phyloP scores from a whole-genome alignment of 1,140 invertebrate species.

The Uloborus diversus region DNA sequence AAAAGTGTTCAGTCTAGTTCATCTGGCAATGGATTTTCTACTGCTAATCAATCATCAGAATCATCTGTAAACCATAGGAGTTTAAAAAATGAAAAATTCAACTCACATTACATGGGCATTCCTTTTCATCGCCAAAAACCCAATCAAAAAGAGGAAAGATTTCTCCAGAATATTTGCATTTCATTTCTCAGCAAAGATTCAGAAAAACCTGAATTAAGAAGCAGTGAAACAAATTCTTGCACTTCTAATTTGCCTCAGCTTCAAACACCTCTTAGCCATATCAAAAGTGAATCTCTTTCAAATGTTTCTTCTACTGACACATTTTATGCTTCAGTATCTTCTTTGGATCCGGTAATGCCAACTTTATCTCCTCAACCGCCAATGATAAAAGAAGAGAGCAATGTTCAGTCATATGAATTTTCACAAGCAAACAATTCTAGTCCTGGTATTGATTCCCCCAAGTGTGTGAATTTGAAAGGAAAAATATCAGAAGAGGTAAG shows the following conservation, averaged over 20 bases:
- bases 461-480: conserved; percentile 35
- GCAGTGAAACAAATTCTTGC: neutral
- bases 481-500: conserved; percentile 42
- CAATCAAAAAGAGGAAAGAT: neutral
- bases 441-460: conserved; percentile 13
- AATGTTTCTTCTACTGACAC: neutral
- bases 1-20: no score
- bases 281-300: conserved; percentile 7
- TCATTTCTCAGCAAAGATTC: neutral
- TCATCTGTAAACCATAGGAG: neutral
- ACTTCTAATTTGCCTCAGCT: conserved; percentile 28
- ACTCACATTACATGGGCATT: neutral
- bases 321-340: conserved; percentile 19
- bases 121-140: conserved; percentile 22
- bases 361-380: conserved; percentile 52
- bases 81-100: neutral
- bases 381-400: conserved; percentile 21
- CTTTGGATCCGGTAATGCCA: conserved; percentile 48
- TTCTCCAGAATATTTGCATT: neutral
- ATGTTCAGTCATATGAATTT: neutral
- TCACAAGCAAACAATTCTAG: conserved; percentile 1
- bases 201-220: neutral
- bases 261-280: conserved; percentile 22
- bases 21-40: no score
- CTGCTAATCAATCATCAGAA: no score